Percentiles rank a stretch among this genome's conserved stretches.
Conservation (phyloP, 2,888 invertebrate genomes). For the Celastrina argiolus region DNA sequence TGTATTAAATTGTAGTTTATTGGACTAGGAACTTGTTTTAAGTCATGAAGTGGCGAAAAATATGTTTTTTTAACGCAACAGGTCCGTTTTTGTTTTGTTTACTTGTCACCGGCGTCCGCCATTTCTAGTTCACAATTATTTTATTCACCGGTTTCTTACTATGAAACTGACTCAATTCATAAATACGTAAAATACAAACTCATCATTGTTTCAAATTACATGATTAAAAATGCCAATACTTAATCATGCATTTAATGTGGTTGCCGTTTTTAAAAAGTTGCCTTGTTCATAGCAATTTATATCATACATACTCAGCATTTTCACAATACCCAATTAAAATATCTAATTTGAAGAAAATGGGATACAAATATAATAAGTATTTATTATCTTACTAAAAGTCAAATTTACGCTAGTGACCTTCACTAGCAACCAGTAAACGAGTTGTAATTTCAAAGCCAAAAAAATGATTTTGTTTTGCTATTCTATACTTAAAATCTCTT, state of each 20-base stretch:
- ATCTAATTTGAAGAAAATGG: too few species aligned
- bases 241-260: slow-evolving; percentile 17
- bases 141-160: slow-evolving; percentile 64
- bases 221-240: slow-evolving; percentile 22
- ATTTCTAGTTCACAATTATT: slow-evolving; percentile 67
- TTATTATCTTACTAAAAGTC: too few species aligned
- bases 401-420: too few species aligned
- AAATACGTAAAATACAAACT: slow-evolving; percentile 22
- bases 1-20: slow-evolving; percentile 42
- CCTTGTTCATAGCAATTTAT: too few species aligned
- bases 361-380: too few species aligned
- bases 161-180: slow-evolving; percentile 22
- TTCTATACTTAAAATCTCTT: too few species aligned
- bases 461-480: neutral
- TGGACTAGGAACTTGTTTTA: slow-evolving; percentile 50
- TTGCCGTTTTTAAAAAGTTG: slow-evolving; percentile 10
- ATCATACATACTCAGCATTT: too few species aligned
- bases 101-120: slow-evolving; percentile 80
- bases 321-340: too few species aligned
- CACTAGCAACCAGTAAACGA: too few species aligned
- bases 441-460: neutral
- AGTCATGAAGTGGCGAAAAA: slow-evolving; percentile 61
- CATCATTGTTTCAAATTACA: slow-evolving; percentile 24
- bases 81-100: slow-evolving; percentile 80
- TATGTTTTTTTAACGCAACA: slow-evolving; percentile 71